Conservation (phyloP, 30 jellyfish, hydroid and myxozoan genomes). For the Morbakka virulenta region DNA sequence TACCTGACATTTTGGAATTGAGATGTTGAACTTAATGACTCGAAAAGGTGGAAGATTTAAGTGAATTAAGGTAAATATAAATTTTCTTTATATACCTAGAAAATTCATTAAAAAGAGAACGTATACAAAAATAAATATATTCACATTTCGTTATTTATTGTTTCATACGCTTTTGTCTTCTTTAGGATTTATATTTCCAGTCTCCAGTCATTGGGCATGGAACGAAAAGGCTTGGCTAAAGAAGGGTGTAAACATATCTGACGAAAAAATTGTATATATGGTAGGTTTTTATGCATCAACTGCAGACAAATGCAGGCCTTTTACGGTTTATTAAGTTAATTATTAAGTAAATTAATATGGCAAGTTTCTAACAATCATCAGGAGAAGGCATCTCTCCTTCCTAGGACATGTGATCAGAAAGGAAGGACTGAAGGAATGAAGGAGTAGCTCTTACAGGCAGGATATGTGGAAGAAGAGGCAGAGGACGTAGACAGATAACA, state of each 20-base stretch:
- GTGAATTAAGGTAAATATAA: too few relatives aligned
- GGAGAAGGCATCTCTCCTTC: too few relatives aligned
- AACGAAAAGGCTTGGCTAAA: conserved; percentile 79
- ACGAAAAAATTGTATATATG: conserved; percentile 39
- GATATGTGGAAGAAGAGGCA: too few relatives aligned
- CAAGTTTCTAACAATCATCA: neutral
- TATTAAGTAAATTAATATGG: too few relatives aligned
- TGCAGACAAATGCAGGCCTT: too few relatives aligned
- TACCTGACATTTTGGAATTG: too few relatives aligned
- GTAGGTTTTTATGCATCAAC: conserved; percentile 36
- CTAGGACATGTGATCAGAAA: too few relatives aligned
- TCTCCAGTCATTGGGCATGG: conserved; percentile 89
- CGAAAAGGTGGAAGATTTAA: too few relatives aligned
- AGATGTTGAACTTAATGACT: too few relatives aligned
- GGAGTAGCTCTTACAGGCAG: neutral
- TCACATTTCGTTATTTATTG: neutral
- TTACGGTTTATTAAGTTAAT: too few relatives aligned
- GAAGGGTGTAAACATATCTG: conserved; percentile 58
- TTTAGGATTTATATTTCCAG: conserved; percentile 79
- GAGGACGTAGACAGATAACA: too few relatives aligned
- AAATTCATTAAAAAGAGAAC: neutral
- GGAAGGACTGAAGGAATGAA: neutral
- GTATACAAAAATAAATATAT: neutral
- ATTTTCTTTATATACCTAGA: too few relatives aligned
- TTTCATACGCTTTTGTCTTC: neutral